Conservation (phyloP, 2,888 invertebrate species). For the Pharmacophagus antenor region DNA sequence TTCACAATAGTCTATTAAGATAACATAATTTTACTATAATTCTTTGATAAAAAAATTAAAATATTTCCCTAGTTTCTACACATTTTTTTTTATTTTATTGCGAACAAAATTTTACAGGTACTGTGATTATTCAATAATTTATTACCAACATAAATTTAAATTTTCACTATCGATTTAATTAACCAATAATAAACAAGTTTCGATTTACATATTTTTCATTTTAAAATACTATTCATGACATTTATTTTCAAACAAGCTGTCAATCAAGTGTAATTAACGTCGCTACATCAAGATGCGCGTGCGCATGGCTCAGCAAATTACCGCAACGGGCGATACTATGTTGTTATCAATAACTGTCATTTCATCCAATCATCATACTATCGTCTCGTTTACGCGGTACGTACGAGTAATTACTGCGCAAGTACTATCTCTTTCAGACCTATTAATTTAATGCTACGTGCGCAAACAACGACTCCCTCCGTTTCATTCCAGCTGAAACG, state of each 20-base stretch:
- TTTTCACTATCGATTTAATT: too few species aligned
- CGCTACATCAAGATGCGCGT: constrained; percentile 51
- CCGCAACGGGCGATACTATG: constrained; percentile 52
- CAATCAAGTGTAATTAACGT: constrained; percentile 74
- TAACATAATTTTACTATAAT: too few species aligned
- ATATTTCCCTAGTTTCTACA: too few species aligned
- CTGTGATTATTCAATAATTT: too few species aligned
- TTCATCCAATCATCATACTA: constrained; percentile 70
- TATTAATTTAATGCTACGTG: constrained; percentile 64
- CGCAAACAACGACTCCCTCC: constrained; percentile 58
- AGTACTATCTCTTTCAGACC: constrained; percentile 73
- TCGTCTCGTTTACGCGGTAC: constrained; percentile 74
- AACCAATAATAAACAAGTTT: background rate
- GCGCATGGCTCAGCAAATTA: constrained; percentile 59
- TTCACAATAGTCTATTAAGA: too few species aligned
- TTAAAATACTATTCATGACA: background rate
- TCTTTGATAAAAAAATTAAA: too few species aligned
- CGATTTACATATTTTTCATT: background rate
- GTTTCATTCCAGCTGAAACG: constrained; percentile 68
- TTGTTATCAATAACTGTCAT: constrained; percentile 78
- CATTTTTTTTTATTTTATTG: too few species aligned
- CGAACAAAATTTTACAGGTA: too few species aligned
- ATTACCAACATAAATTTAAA: too few species aligned
- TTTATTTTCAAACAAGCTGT: constrained; percentile 46
- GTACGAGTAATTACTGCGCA: constrained; percentile 65